phyloP scores from a whole-genome alignment of 1,140 invertebrate genomes.

The Ladona fulva region DNA sequence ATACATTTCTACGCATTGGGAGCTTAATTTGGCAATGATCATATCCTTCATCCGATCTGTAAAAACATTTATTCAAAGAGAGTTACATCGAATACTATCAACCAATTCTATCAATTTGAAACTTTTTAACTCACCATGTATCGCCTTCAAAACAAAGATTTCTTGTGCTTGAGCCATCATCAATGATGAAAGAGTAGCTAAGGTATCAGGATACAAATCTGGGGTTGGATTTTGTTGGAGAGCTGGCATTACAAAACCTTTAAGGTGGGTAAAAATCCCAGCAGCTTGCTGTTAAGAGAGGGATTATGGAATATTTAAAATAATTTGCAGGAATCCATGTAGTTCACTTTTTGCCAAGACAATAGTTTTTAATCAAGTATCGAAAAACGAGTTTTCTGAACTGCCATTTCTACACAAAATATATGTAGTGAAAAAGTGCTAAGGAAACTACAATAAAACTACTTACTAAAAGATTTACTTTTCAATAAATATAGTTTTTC shows the following conservation, averaged over 20 bases:
- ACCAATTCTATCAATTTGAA: no score
- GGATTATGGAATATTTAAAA: no score
- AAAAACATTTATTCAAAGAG: constrained; percentile 27
- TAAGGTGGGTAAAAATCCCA: constrained; percentile 84
- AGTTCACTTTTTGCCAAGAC: no score
- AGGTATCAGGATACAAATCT: constrained; percentile 86
- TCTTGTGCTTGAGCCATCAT: constrained; percentile 99
- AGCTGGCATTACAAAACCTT: constrained; percentile 70
- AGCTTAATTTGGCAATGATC: constrained; percentile 84
- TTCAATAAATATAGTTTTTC: no score
- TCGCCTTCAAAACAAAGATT: constrained; percentile 90
- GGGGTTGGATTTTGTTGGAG: constrained; percentile 92
- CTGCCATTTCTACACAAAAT: no score
- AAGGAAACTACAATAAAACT: no score
- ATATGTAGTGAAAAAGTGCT: no score
- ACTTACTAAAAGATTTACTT: no score
- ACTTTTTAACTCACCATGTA: constrained; percentile 53
- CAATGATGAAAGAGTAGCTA: constrained; percentile 70
- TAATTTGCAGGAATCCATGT: no score
- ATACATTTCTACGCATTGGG: constrained; percentile 89
- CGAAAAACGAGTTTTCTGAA: no score
- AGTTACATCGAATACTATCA: no score
- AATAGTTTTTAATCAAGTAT: no score
- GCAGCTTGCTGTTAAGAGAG: constrained; percentile 64
- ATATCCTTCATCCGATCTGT: constrained; percentile 89